phyloP scores from a whole-genome alignment of 2,113 vertebrate genomes.

The Talpa occidentalis region DNA sequence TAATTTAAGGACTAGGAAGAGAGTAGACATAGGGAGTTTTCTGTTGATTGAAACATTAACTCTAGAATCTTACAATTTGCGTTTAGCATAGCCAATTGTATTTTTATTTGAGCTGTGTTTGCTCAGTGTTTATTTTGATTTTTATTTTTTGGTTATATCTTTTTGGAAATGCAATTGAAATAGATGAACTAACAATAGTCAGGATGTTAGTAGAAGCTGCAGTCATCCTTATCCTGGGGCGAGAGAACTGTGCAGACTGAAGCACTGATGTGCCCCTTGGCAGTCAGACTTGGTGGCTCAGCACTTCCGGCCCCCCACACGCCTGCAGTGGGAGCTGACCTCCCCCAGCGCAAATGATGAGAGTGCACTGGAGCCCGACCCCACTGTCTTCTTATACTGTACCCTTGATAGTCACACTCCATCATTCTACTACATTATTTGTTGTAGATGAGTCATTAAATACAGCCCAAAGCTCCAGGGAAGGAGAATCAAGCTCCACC shows the following conservation, averaged over 20 bases:
- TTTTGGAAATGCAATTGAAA: background rate
- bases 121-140: background rate
- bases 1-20: conserved; percentile 26
- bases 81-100: background rate
- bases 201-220: background rate
- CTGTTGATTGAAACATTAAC: background rate
- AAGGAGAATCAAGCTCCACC: background rate
- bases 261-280: background rate
- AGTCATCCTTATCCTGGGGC: background rate
- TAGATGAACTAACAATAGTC: background rate
- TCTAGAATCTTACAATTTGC: background rate
- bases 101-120: conserved; percentile 14
- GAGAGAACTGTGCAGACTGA: background rate
- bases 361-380: background rate
- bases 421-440: background rate
- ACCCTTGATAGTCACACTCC: background rate
- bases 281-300: background rate
- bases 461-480: background rate
- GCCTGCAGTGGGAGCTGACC: background rate
- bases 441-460: background rate
- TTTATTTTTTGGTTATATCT: background rate
- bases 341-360: background rate
- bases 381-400: background rate
- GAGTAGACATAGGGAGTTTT: background rate
- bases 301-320: background rate